Conservation (phyloP, 2,113 vertebrate genomes). For the Rattus rattus region DNA sequence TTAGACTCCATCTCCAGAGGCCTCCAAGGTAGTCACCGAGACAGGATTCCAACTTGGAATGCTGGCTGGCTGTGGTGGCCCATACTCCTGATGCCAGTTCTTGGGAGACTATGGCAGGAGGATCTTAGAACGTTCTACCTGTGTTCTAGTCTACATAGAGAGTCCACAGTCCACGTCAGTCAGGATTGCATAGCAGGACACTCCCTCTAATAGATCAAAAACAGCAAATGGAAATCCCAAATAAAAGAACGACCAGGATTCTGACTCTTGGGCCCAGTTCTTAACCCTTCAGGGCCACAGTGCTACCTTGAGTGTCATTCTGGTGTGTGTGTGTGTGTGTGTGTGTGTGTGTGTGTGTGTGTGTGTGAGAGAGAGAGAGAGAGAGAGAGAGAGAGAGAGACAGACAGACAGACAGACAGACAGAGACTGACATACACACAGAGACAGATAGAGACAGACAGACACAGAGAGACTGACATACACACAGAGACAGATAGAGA, state of each 20-base stretch:
- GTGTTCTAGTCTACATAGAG: background rate
- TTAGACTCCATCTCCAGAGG: background rate
- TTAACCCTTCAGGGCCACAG: background rate
- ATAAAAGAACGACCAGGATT: background rate
- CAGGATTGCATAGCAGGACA: background rate
- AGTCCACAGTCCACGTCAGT: background rate
- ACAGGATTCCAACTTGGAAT: background rate
- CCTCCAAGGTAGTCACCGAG: background rate
- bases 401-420: too few relatives aligned
- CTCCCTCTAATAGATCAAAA: background rate
- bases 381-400: too few relatives aligned
- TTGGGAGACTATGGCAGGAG: background rate
- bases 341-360: too few relatives aligned
- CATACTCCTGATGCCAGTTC: background rate
- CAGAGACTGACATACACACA: too few relatives aligned
- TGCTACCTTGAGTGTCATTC: background rate
- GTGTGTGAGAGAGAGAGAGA: too few relatives aligned
- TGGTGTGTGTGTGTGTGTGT: too few relatives aligned
- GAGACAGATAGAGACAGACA: too few relatives aligned
- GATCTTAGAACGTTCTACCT: background rate
- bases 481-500: too few relatives aligned
- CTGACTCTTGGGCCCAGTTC: background rate
- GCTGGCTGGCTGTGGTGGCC: background rate
- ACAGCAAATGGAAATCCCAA: background rate
- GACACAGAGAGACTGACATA: too few relatives aligned